Evolutionary conservation across 2,888 invertebrate species (phyloP).

Genomic region (Heterodera filipjevi): DNA sequence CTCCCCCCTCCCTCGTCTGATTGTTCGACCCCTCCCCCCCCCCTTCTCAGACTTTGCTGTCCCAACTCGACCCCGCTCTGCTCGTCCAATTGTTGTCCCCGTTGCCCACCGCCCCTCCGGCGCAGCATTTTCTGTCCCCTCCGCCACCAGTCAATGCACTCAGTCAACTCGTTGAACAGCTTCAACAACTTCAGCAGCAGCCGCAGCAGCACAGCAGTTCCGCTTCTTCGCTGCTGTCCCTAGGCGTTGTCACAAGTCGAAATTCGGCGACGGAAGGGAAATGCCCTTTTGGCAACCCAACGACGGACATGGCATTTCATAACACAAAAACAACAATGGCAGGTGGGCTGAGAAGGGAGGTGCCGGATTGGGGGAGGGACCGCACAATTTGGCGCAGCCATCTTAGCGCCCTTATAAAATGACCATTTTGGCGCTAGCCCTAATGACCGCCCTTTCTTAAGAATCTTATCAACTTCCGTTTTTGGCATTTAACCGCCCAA

Average conservation of each 20-base stretch:
- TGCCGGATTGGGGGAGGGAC: no score
- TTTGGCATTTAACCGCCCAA: no score
- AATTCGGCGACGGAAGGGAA: not conserved
- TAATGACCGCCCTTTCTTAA: no score
- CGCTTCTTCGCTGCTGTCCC: not conserved
- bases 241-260: not conserved
- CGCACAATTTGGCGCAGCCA: not conserved
- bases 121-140: not conserved
- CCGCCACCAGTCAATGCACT: not conserved
- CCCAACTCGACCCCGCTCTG: constrained; percentile 7
- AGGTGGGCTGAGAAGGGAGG: no score
- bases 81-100: not conserved
- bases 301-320: not conserved
- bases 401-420: no score
- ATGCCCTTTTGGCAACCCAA: not conserved
- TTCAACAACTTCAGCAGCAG: constrained; percentile 24
- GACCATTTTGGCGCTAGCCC: no score
- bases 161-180: constrained; percentile 19
- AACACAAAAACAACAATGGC: no score
- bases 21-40: not conserved
- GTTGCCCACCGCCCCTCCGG: not conserved
- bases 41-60: not conserved
- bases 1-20: not conserved
- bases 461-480: no score
- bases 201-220: no score